Base-by-base conservation (phyloP, 2,113 vertebrate genomes). In the Corythaeola cristata region DNA sequence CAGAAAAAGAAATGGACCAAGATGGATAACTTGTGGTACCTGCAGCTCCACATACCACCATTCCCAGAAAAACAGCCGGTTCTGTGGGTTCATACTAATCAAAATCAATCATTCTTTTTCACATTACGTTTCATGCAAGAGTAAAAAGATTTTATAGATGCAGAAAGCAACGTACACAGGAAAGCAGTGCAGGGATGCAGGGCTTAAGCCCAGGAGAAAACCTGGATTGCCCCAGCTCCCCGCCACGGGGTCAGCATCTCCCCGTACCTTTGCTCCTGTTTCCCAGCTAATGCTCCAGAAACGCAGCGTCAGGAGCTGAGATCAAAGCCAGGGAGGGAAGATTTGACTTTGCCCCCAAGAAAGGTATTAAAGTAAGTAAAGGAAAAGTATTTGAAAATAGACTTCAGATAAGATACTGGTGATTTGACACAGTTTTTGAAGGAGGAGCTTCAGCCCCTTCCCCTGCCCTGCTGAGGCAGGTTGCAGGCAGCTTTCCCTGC, bases 311-410 rank as follows among this genome's bases (percentile, higher is more conserved):
- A 45, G 73, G 49, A 84, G 39, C 47, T 39, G 68, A 90, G 71
- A 85, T 89, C 90, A 95, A 93, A 95, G 81, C 28, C 66, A 49
- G 19, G 18, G 60, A 93, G 49, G 16, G 33, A 50, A 55, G 60
- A 73, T 73, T 88, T 82, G 12, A 62, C 74, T 88, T 73, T 50
- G 20, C 71, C 63, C 69, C 35, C 74, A 73, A 72, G 53, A 93
- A 93, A 94, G 8, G 5, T 35, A 91, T 91, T 85, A 64, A 78
- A 95, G 49, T 53, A 53, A 66, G 44, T 35, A 67, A 62, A 79
- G 44, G 23, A 81, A 56, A 93, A 72, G 22, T 77, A 27, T 90
- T 93, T 87, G 49, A 89, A 90, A 90, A 76, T 4, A 30, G 26
- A 92, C 32, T 85, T 78, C 49, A 75, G 39, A 17, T 55, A 63